These are phyloP conservation scores for Notechis scutatus DNA, from an alignment of 2,113 vertebrate species.

Conservation along the genomic window DNA sequence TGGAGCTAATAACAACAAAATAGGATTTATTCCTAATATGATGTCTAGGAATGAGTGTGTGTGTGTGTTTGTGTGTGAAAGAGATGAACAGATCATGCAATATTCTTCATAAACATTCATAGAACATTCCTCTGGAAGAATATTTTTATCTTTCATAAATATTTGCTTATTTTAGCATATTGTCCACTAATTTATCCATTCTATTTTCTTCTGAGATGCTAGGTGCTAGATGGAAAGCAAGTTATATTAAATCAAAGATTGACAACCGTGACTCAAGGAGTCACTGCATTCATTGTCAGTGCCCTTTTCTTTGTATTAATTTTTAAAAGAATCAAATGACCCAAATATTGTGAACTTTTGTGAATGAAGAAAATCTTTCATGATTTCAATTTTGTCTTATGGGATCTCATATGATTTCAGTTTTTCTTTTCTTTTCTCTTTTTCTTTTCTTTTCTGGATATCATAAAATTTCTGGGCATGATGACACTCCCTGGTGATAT, in stretches of 20 bases:
- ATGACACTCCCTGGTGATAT: not conserved
- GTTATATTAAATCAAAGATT: not conserved
- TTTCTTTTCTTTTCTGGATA: not conserved
- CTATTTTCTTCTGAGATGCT: not conserved
- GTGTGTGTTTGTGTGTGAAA: not conserved
- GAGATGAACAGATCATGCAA: not conserved
- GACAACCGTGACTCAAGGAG: not conserved
- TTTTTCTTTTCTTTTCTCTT: not conserved
- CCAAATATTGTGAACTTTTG: not conserved
- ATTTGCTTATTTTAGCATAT: not conserved
- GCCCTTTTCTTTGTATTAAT: not conserved
- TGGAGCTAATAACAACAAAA: no score
- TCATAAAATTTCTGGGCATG: not conserved
- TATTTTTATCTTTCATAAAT: not conserved
- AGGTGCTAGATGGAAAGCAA: not conserved
- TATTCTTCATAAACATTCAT: not conserved
- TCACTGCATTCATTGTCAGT: not conserved
- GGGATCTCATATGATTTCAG: not conserved
- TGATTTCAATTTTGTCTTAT: not conserved
- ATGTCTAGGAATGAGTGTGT: not conserved
- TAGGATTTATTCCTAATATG: not conserved
- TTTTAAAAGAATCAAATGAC: not conserved
- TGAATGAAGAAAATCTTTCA: not conserved
- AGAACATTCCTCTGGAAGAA: not conserved
- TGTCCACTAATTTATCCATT: not conserved